A percentile compares a stretch with the other conserved stretches of the same genome.
phyloP scores from a whole-genome alignment of 2,113 vertebrate genomes.

The Ceyx melanurus region DNA sequence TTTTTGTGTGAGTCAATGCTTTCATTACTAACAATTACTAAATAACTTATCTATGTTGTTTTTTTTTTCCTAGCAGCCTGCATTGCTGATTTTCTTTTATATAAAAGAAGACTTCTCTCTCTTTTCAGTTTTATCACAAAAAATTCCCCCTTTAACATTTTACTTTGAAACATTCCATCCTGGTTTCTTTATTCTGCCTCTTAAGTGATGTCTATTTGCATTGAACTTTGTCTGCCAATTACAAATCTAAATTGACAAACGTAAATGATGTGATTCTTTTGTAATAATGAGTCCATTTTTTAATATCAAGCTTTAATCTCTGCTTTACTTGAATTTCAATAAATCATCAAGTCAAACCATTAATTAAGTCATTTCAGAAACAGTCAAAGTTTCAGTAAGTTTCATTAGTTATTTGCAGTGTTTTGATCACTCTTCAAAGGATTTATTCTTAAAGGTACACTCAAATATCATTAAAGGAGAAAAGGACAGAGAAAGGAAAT shows the following conservation, averaged over 20 bases:
- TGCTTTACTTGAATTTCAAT: slow-evolving; percentile 31
- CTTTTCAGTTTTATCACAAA: neutral
- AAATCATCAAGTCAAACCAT: slow-evolving; percentile 14
- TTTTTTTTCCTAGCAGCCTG: neutral
- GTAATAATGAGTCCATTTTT: slow-evolving; percentile 22
- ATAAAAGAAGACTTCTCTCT: neutral
- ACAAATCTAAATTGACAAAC: slow-evolving; percentile 42
- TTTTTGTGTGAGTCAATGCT: neutral
- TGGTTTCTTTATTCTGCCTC: slow-evolving; percentile 11
- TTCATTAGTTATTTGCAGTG: slow-evolving; percentile 3
- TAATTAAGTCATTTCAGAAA: slow-evolving; percentile 7
- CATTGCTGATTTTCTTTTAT: neutral
- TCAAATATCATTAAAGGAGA: neutral
- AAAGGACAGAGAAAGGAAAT: neutral
- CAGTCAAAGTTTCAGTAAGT: neutral
- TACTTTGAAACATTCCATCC: neutral
- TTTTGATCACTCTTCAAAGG: neutral
- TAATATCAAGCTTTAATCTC: slow-evolving; percentile 35
- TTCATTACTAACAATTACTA: neutral
- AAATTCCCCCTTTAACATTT: slow-evolving; percentile 7
- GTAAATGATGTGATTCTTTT: slow-evolving; percentile 26
- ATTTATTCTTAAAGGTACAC: neutral
- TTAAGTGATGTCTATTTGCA: slow-evolving; percentile 19
- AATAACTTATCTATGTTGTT: neutral
- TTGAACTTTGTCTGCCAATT: slow-evolving; percentile 49